Evolutionary conservation across 2,797 vertebrate genomes (phyloP).

Genomic region (Calcarius lapponicus): DNA sequence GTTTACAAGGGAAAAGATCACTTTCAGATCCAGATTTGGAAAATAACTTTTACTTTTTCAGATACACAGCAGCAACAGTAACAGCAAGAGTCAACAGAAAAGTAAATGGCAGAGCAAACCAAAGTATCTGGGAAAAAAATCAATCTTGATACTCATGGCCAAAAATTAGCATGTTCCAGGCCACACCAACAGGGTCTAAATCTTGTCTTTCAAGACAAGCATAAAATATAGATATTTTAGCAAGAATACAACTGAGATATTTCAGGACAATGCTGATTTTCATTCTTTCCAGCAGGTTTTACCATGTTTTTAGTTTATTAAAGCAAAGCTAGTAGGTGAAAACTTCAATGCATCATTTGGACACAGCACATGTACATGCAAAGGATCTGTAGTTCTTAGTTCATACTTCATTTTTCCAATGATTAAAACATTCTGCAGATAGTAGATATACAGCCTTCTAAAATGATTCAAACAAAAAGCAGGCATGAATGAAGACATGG

Average conservation of each 20-base stretch:
- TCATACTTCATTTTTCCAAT: not conserved
- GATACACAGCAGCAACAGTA: not conserved
- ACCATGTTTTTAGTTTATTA: not conserved
- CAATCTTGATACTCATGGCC: not conserved
- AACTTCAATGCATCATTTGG: not conserved
- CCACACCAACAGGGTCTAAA: not conserved
- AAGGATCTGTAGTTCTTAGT: not conserved
- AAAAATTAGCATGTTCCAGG: not conserved
- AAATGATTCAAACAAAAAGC: not conserved
- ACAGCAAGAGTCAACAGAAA: not conserved
- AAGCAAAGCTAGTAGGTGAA: not conserved
- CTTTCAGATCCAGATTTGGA: not conserved
- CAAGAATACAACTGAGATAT: not conserved
- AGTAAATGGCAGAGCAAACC: not conserved
- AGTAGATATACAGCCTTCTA: not conserved
- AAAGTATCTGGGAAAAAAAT: not conserved
- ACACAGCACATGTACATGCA: not conserved
- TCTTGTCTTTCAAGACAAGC: not conserved
- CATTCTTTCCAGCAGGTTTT: not conserved
- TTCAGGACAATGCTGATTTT: not conserved
- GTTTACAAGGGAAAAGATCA: not conserved
- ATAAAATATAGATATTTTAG: not conserved
- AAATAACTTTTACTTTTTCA: not conserved
- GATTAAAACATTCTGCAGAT: not conserved
- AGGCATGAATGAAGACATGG: not conserved